Evolutionary conservation across 2,888 invertebrate genomes (phyloP).

Genomic region (Mimachlamys varia): DNA sequence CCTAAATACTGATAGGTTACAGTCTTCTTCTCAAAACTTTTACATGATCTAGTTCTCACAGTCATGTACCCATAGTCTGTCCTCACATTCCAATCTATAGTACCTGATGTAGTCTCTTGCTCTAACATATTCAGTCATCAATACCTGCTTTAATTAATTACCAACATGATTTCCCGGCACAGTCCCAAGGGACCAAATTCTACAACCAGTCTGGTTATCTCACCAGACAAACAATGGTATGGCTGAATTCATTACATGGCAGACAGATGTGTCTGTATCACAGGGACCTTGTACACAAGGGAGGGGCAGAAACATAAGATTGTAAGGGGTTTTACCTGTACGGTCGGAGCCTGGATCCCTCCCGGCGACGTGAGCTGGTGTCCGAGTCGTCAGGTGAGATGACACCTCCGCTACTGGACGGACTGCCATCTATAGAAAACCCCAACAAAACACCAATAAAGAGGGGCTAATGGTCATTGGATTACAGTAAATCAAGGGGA

Average conservation of each 20-base stretch:
- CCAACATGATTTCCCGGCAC: background rate
- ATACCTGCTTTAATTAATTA: background rate
- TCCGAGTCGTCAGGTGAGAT: constrained; percentile 61
- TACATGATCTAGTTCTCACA: no score
- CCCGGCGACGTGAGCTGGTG: constrained; percentile 53
- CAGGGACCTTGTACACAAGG: no score
- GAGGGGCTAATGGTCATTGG: background rate
- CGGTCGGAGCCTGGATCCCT: constrained; percentile 63
- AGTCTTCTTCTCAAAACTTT: background rate
- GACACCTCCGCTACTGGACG: constrained; percentile 46
- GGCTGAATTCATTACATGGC: no score
- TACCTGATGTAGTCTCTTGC: no score
- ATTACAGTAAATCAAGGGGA: background rate
- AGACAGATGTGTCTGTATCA: no score
- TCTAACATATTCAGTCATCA: background rate
- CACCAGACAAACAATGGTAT: no score
- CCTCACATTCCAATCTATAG: no score
- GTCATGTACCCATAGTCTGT: background rate
- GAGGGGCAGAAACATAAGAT: no score
- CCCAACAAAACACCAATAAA: constrained; percentile 15
- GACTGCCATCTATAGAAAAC: constrained; percentile 46
- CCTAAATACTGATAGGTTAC: background rate
- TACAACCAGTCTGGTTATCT: no score
- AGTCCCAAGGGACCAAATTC: background rate
- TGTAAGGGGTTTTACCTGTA: constrained; percentile 65